Evolutionary conservation across 35 echinoderm and acorn worm species (phyloP).

Genomic region (Diadema setosum): DNA sequence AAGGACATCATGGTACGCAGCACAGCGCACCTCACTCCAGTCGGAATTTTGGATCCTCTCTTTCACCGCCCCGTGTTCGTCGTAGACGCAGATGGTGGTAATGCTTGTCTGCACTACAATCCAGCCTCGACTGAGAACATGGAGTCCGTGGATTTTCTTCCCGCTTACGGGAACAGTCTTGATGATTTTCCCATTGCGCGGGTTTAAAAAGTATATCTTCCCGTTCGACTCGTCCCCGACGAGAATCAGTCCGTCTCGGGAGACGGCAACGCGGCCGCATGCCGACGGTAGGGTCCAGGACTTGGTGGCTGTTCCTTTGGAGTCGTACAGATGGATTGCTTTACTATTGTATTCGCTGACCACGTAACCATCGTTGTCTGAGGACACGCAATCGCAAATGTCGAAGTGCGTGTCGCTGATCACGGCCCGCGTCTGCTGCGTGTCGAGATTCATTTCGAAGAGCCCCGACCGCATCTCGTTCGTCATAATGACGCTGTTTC

Average conservation of each 20-base stretch:
- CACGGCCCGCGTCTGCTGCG: not conserved
- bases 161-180: not conserved
- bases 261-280: not conserved
- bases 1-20: not conserved
- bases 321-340: not conserved
- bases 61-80: not conserved
- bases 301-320: not conserved
- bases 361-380: not conserved
- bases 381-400: not conserved
- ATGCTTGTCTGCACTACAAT: not conserved
- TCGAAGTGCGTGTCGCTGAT: not conserved
- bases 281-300: not conserved
- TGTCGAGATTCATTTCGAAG: not conserved
- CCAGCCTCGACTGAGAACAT: not conserved
- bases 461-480: conserved; percentile 2
- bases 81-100: not conserved
- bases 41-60: not conserved
- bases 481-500: not conserved
- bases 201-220: not conserved
- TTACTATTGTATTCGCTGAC: conserved; percentile 19
- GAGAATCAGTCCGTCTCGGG: not conserved
- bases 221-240: not conserved
- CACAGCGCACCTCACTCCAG: not conserved
- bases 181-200: not conserved
- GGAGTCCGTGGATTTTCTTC: not conserved